Conservation (phyloP, 2,113 vertebrate species). For the Grammomys dolichurus region DNA sequence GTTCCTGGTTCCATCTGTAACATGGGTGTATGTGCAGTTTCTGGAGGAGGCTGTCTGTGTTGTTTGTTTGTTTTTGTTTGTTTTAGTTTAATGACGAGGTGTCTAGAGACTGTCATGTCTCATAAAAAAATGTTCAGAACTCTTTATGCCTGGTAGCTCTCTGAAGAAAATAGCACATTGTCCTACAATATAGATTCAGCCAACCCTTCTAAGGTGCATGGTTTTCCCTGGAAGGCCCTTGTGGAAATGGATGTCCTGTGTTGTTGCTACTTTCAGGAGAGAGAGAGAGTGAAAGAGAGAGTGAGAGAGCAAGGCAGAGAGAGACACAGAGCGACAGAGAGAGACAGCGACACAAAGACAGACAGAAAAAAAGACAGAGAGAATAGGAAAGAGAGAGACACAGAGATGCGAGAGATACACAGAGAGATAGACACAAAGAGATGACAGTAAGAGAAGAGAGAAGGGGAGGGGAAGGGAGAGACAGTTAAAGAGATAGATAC, state of each 20-base stretch:
- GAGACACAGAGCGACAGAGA: neutral
- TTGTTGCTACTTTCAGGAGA: neutral
- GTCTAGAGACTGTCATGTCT: constrained; percentile 66
- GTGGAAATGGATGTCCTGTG: constrained; percentile 35
- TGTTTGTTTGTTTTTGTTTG: neutral
- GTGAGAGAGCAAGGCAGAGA: neutral
- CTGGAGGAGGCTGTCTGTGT: constrained; percentile 21
- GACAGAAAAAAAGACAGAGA: neutral
- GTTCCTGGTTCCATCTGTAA: neutral
- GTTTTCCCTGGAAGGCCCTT: constrained; percentile 54
- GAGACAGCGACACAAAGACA: neutral
- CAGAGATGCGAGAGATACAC: too few relatives aligned
- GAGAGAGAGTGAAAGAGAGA: neutral
- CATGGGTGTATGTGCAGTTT: neutral
- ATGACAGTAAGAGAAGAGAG: too few relatives aligned
- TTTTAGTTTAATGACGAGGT: constrained; percentile 50
- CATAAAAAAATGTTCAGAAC: constrained; percentile 75
- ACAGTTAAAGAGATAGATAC: too few relatives aligned
- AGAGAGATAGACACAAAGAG: too few relatives aligned
- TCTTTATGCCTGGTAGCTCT: constrained; percentile 71
- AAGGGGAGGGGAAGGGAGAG: too few relatives aligned
- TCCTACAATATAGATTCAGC: constrained; percentile 66
- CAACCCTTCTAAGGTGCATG: neutral
- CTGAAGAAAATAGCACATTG: constrained; percentile 59
- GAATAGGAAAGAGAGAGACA: too few relatives aligned